Percentiles rank a stretch among this genome's conserved stretches.
These are phyloP conservation scores for Thaumetopoea pityocampa DNA, from an alignment of 1,140 invertebrate species.

Conservation along the genomic window DNA sequence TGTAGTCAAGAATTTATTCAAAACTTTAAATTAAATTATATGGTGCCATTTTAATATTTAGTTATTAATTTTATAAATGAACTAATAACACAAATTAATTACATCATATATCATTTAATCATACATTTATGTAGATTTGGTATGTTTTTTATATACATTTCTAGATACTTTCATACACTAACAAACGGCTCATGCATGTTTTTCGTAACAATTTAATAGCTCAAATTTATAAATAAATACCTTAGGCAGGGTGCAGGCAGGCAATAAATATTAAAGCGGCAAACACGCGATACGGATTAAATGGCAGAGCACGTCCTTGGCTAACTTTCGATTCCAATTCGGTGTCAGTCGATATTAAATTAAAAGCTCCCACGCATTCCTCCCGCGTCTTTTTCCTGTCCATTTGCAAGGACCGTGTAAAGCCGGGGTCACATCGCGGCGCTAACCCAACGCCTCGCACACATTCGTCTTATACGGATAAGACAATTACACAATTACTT, in stretches of 20 bases:
- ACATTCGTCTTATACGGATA: conserved; percentile 41
- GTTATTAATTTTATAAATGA: too few species aligned
- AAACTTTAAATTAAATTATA: too few species aligned
- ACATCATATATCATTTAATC: too few species aligned
- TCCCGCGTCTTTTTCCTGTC: conserved; percentile 73
- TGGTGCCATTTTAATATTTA: too few species aligned
- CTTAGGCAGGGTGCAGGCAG: conserved; percentile 9
- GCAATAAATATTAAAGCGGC: conserved; percentile 50
- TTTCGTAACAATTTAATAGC: conserved; percentile 23
- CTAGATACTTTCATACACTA: conserved; percentile 2
- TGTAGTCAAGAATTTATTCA: too few species aligned
- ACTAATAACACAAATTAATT: too few species aligned
- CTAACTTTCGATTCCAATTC: conserved; percentile 72
- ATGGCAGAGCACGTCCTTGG: conserved; percentile 56
- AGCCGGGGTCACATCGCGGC: conserved; percentile 65
- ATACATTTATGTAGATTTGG: too few species aligned
- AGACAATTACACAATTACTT: too few species aligned
- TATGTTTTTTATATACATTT: too few species aligned
- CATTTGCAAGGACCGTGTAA: conserved; percentile 72
- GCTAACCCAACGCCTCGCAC: conserved; percentile 37
- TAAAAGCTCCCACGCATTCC: conserved; percentile 73
- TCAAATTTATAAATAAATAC: conserved; percentile 26
- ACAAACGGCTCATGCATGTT: conserved; percentile 10
- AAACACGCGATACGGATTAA: conserved; percentile 43
- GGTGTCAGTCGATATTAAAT: conserved; percentile 74